These are phyloP conservation scores for Physeter macrocephalus DNA, from an alignment of 2,113 vertebrate genomes.

Conservation along the genomic window DNA sequence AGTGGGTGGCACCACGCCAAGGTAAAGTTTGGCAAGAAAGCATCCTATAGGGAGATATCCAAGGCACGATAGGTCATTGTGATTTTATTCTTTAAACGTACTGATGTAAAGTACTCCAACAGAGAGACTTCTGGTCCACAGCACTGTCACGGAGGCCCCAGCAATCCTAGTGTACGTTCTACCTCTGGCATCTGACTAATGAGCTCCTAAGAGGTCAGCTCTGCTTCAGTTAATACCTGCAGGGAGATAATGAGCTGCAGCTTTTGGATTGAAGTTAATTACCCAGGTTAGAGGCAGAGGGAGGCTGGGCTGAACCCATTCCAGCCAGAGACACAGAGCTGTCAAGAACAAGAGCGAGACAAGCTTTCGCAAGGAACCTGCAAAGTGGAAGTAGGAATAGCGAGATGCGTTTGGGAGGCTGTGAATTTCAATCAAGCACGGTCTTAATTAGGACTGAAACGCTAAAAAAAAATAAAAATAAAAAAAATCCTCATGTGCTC, in stretches of 20 bases:
- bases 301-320: background rate
- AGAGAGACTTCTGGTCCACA: background rate
- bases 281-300: background rate
- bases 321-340: background rate
- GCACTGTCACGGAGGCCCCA: accelerated
- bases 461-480: too few species aligned
- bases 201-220: conserved; percentile 27
- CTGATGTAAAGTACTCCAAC: background rate
- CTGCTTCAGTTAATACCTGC: background rate
- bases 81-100: background rate
- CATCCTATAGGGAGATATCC: background rate
- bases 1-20: background rate
- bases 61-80: background rate
- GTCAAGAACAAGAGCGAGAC: background rate
- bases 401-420: background rate
- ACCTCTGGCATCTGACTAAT: conserved; percentile 19
- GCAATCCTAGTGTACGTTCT: background rate
- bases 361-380: background rate
- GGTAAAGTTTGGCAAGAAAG: background rate
- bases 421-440: background rate
- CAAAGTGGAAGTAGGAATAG: background rate
- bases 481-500: background rate
- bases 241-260: background rate
- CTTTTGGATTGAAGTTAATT: background rate
- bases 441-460: background rate